Base-by-base conservation (phyloP, 2,113 vertebrate genomes). In the Pteruthius melanotis region DNA sequence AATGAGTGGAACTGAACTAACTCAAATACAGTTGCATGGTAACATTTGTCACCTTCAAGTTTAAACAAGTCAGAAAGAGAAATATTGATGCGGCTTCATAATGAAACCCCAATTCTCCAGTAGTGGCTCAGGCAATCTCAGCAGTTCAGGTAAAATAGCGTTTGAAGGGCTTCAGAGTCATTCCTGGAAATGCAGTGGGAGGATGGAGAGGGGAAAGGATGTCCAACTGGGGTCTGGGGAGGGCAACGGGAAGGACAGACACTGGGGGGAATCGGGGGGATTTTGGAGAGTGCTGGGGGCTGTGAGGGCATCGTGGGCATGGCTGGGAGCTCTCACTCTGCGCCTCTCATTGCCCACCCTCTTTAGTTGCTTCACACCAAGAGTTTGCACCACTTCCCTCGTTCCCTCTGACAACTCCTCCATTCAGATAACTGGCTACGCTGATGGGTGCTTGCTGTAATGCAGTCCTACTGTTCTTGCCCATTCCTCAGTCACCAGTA, bases 401-500 rank as follows among this genome's bases (percentile, higher is more conserved):
- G 0, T 42, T 59, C 63, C 50, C 40, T 93, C 59, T 74, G 71
- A 39, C 35, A 53, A 8, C 24, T 88, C 37, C 47, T 85, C 40
- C 4, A 1, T 74, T 80, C 59, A 59, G 74, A 70, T 27, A 80
- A 88, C 27, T 45, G 11, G 33, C 44, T 59, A 12, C 0, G 2
- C 70, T 93, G 61, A 14, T 49, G 65, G 57, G 37, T 9, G 39
- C 50, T 86, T 2, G 3, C 65, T 88, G 42, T 35, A 57, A 45
- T 6, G 42, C 35, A 47, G 23, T 33, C 84, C 87, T 76, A 64
- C 87, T 85, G 31, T 72, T 93, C 66, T 65, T 79, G 61, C 45
- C 75, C 61, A 33, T 82, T 89, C 83, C 68, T 82, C 94, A 88
- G 52, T 84, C 90, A 87, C 64, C 87, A 93, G 87, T 27, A 57